Evolutionary conservation across 2,888 invertebrate species (phyloP), one percentile per base, ranked within the genome.

Genomic region (Myopa testacea): DNA sequence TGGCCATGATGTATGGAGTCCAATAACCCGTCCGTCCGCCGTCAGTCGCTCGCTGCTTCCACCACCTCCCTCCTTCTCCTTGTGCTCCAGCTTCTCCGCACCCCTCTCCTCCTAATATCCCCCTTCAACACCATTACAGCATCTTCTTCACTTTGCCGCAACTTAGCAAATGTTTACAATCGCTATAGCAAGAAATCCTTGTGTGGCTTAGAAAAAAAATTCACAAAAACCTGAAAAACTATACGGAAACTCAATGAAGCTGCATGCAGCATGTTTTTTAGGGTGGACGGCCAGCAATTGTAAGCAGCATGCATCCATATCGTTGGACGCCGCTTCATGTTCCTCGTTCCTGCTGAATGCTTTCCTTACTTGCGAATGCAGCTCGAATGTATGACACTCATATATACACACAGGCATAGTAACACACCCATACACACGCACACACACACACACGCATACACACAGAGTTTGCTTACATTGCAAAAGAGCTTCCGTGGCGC

Each of bases 1-100:
- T 75, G 75, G 68, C 40, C 58, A 45, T 75, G 69, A 75, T 69
- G 68, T 75, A 40, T 75, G 69, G 45, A 75, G 69, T 75, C 69
- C 69, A 68, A 60, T 75, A 69, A 75, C 34, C 55, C 60, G 68
- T 45, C 69, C 34, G 45, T 34, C 1, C 34, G 26, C 37, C 38
- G 19, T 19, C 73, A 14, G 12, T 16, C 52, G 34, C 52, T 75
- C 19, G n/a, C 38, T 52, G 16, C 12, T 14, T 4, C 55, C 16
- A 50, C 58, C 38, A 12, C 26, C 10, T 38, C n/a, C 14, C 6
- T 58, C 71, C 4, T 38, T 55, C 55, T 37, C 50, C 3, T 50
- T 26, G 26, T 52, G 26, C 50, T 63, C 34, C 14, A 1, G 1
- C 60, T 19, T 4, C 4, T 26, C 63, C 14, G 1, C 26, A 3